These are phyloP conservation scores for Falco rusticolus DNA, from an alignment of 2,797 vertebrate genomes.

Conservation along the genomic window DNA sequence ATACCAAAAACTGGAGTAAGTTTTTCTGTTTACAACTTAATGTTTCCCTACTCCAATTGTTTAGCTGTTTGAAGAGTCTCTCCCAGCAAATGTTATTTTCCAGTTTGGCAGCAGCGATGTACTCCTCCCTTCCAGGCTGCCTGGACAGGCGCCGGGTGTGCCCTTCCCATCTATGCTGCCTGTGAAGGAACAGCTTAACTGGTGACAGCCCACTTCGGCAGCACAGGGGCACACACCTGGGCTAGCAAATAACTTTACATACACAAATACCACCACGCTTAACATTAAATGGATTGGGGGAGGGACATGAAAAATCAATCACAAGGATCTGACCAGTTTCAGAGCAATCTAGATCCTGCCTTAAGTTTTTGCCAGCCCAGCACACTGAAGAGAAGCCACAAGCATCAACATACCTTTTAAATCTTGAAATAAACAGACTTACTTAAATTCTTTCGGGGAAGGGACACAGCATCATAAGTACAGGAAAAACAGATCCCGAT, in stretches of 20 bases:
- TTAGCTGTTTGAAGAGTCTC: neutral
- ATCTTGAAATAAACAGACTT: neutral
- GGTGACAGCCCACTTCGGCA: accelerated
- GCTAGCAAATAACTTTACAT: neutral
- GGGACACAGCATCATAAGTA: neutral
- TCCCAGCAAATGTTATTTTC: neutral
- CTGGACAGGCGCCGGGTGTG: neutral
- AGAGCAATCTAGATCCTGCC: neutral
- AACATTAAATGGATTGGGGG: neutral
- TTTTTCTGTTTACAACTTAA: conserved; percentile 1
- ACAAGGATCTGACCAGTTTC: neutral
- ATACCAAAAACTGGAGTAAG: neutral
- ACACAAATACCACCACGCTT: neutral
- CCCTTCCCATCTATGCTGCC: neutral
- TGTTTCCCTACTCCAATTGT: neutral
- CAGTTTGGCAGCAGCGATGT: neutral
- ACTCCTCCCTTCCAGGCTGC: conserved; percentile 15
- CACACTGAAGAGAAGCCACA: neutral
- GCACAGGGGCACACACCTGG: neutral
- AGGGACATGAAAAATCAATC: neutral
- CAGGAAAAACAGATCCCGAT: neutral
- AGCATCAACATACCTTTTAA: neutral
- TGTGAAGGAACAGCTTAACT: neutral
- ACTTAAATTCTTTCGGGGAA: neutral
- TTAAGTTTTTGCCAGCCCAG: neutral